Percentiles rank a stretch among this genome's conserved stretches.
Conservation (phyloP, 2,797 vertebrate species). For the Spea hammondii region DNA sequence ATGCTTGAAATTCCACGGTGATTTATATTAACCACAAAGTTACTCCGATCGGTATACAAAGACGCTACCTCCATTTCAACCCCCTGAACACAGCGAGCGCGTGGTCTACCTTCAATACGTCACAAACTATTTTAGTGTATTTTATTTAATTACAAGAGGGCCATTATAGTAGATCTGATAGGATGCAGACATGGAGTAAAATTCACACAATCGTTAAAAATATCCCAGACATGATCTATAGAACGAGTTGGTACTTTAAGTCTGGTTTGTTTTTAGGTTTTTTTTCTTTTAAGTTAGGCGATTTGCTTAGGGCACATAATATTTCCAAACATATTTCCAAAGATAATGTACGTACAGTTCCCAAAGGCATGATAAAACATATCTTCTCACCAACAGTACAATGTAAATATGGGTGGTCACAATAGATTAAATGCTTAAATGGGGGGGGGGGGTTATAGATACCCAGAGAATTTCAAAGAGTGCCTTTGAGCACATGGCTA, state of each 20-base stretch:
- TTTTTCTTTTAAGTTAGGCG: too few species aligned
- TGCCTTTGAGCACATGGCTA: slow-evolving; percentile 47
- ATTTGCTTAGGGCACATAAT: too few species aligned
- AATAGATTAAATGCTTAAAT: not conserved
- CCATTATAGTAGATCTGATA: too few species aligned
- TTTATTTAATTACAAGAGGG: not conserved
- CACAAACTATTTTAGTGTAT: not conserved
- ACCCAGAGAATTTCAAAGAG: slow-evolving; percentile 56
- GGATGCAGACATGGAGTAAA: too few species aligned
- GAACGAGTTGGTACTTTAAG: too few species aligned
- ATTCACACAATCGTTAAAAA: too few species aligned
- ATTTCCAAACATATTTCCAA: too few species aligned
- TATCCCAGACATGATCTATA: not conserved
- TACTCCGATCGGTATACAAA: slow-evolving; percentile 61
- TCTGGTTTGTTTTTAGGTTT: too few species aligned
- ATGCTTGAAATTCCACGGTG: slow-evolving; percentile 57
- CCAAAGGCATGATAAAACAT: too few species aligned
- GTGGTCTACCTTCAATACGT: slow-evolving; percentile 13
- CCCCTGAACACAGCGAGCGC: slow-evolving; percentile 35
- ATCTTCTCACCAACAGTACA: not conserved
- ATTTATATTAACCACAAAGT: slow-evolving; percentile 65
- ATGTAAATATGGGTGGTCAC: slow-evolving; percentile 7
- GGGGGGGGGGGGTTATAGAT: slow-evolving; percentile 34
- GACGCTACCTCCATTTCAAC: slow-evolving; percentile 56
- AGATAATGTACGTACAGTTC: too few species aligned